phyloP scores from a whole-genome alignment of 2,888 invertebrate genomes.

The Spisula subtruncata region DNA sequence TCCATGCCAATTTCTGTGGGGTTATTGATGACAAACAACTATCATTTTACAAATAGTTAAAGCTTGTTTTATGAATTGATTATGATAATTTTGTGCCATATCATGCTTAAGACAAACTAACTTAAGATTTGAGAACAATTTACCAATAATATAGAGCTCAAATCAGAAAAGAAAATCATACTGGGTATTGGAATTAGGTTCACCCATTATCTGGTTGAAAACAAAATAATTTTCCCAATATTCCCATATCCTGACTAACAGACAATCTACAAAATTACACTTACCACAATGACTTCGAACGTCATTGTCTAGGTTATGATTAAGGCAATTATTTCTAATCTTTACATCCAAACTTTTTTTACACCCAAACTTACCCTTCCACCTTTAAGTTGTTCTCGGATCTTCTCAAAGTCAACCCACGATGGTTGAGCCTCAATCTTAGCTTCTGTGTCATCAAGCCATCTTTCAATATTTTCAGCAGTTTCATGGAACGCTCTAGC shows the following conservation, averaged over 20 bases:
- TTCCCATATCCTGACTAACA: not conserved
- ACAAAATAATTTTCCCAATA: not conserved
- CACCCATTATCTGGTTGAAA: not conserved
- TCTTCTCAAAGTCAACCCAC: slow-evolving; percentile 77
- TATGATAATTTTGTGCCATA: too few species aligned
- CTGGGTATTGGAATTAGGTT: not conserved
- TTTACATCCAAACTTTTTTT: not conserved
- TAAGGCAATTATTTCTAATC: not conserved
- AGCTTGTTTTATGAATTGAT: too few species aligned
- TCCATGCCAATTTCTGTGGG: not conserved
- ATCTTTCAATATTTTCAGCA: slow-evolving; percentile 75
- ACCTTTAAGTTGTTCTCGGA: slow-evolving; percentile 79
- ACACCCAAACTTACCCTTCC: slow-evolving; percentile 74
- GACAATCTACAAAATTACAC: not conserved
- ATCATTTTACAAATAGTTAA: too few species aligned
- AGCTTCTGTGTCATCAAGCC: slow-evolving; percentile 77
- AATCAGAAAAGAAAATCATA: not conserved
- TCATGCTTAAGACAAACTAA: not conserved
- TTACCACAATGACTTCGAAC: not conserved
- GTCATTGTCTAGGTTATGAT: not conserved
- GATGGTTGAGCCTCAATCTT: slow-evolving; percentile 72
- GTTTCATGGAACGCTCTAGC: slow-evolving; percentile 77
- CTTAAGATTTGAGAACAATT: not conserved
- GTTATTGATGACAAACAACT: not conserved
- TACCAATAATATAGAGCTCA: not conserved